These are phyloP conservation scores for Antigone vipio DNA, from an alignment of 2,113 vertebrate genomes.

Conservation along the genomic window DNA sequence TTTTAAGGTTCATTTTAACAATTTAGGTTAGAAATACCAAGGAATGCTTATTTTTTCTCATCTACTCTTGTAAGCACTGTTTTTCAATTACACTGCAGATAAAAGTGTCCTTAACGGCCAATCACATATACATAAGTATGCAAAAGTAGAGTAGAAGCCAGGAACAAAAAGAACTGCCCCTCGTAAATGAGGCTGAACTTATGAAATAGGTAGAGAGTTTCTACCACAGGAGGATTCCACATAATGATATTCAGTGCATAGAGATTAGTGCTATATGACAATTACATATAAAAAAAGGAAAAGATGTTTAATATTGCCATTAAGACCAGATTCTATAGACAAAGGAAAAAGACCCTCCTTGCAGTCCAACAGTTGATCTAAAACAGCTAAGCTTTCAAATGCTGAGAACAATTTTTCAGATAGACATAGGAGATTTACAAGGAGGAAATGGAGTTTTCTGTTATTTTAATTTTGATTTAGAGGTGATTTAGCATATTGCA, in stretches of 20 bases:
- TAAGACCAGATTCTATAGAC: background rate
- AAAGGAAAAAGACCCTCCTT: background rate
- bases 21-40: background rate
- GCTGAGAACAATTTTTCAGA: background rate
- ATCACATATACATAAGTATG: background rate
- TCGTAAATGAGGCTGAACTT: background rate
- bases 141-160: background rate
- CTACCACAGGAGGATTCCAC: background rate
- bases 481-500: slow-evolving; percentile 25
- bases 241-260: background rate
- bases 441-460: slow-evolving; percentile 23
- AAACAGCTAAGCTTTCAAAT: background rate
- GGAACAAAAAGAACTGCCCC: background rate
- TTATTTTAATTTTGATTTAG: slow-evolving; percentile 61
- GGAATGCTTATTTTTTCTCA: background rate
- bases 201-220: background rate
- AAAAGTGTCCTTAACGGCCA: slow-evolving; percentile 2
- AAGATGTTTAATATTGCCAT: background rate
- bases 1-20: background rate
- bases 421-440: background rate
- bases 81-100: background rate
- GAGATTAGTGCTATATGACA: background rate
- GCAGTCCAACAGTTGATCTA: background rate
- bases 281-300: background rate
- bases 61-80: background rate